These are phyloP conservation scores for Rotaria sp. DNA, from an alignment of 2,888 invertebrate genomes.

Conservation along the genomic window DNA sequence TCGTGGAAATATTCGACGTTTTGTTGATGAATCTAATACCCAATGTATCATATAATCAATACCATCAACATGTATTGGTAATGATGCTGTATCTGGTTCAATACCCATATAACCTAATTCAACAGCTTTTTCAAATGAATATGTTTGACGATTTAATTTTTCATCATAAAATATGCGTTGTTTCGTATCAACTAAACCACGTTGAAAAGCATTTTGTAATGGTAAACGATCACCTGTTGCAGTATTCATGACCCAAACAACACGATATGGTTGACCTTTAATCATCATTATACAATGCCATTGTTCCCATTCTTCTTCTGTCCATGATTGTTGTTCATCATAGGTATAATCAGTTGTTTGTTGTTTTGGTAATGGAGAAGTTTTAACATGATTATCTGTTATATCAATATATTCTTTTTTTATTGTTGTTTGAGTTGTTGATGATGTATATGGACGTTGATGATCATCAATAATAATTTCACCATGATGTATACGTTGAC, in stretches of 20 bases:
- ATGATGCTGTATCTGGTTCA: constrained; percentile 35
- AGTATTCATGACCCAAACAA: constrained; percentile 11
- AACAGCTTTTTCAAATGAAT: constrained; percentile 29
- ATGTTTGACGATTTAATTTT: neutral
- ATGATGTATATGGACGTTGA: neutral
- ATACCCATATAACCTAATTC: constrained; percentile 36
- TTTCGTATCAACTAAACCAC: constrained; percentile 13
- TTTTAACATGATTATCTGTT: neutral
- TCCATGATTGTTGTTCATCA: constrained; percentile 27
- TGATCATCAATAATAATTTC: constrained; percentile 11
- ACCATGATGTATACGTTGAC: constrained; percentile 25
- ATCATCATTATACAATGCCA: constrained; percentile 21
- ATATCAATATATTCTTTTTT: constrained; percentile 21
- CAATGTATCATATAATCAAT: constrained; percentile 41
- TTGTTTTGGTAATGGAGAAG: neutral
- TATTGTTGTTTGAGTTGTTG: neutral
- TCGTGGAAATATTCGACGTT: constrained; percentile 35
- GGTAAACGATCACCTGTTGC: constrained; percentile 1
- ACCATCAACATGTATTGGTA: constrained; percentile 37
- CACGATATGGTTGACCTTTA: constrained; percentile 13
- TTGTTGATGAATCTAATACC: constrained; percentile 39
- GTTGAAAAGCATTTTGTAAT: constrained; percentile 18
- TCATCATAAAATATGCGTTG: constrained; percentile 27
- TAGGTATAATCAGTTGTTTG: neutral
- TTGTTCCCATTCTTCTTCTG: constrained; percentile 29